Evolutionary conservation across 2,797 vertebrate genomes (phyloP).

Genomic region (Agapornis canus): DNA sequence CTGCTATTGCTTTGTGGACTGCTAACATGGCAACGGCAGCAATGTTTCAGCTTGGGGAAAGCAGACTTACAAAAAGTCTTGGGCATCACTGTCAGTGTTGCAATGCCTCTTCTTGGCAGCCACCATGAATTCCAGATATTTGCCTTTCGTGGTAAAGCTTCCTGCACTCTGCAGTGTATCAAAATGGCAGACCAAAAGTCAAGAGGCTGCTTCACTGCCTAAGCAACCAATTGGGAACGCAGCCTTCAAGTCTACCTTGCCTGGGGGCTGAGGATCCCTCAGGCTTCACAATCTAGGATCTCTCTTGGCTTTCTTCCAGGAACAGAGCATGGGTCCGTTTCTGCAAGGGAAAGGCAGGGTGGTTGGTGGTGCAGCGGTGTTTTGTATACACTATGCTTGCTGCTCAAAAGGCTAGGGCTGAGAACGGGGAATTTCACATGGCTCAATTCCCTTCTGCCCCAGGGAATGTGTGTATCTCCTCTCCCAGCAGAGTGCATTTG

Average conservation of each 20-base stretch:
- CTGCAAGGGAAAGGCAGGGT: constrained; percentile 21
- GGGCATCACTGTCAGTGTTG: neutral
- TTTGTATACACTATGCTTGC: neutral
- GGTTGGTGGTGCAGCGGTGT: neutral
- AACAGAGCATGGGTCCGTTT: constrained; percentile 9
- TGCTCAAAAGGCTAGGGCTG: neutral
- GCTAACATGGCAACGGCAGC: rapidly evolving
- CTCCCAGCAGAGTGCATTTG: neutral
- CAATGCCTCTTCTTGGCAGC: neutral
- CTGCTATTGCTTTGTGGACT: neutral
- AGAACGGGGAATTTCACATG: constrained; percentile 29
- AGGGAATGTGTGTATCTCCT: neutral
- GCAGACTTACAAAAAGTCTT: neutral
- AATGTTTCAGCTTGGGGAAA: neutral
- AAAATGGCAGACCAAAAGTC: neutral
- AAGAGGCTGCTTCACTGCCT: neutral
- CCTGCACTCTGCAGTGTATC: neutral
- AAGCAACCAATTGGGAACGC: neutral
- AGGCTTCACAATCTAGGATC: neutral
- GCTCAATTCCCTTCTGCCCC: constrained; percentile 11
- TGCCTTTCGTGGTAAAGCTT: neutral
- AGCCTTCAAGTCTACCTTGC: neutral
- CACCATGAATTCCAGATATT: neutral
- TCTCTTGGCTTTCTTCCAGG: constrained; percentile 3
- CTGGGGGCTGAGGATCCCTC: neutral